Evolutionary conservation across 2,888 invertebrate genomes (phyloP).

Genomic region (Holacanthella duospinosa): DNA sequence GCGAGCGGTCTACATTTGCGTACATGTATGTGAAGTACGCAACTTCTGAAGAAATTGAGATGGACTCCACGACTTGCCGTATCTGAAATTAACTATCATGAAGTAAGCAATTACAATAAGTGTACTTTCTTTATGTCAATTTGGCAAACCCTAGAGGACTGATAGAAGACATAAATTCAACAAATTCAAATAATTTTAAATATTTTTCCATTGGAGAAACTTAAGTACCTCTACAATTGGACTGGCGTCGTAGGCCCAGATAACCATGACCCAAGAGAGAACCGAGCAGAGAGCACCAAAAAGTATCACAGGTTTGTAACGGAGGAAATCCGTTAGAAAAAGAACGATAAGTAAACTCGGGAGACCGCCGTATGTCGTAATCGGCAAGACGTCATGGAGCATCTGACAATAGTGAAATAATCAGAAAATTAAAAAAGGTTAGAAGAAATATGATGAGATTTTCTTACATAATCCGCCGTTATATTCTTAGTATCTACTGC

Average conservation of each 20-base stretch:
- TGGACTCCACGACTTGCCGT: background rate
- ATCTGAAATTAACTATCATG: background rate
- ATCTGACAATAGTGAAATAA: constrained; percentile 16
- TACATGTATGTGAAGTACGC: constrained; percentile 91
- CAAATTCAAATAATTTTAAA: background rate
- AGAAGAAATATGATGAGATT: too few species aligned
- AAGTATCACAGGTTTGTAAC: constrained; percentile 79
- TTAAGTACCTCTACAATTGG: background rate
- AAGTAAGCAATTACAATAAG: background rate
- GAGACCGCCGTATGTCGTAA: constrained; percentile 45
- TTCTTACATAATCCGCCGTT: constrained; percentile 53
- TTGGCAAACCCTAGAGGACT: too few species aligned
- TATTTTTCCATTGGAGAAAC: background rate
- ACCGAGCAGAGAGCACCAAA: constrained; percentile 66
- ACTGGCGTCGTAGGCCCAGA: constrained; percentile 55
- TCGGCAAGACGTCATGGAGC: constrained; percentile 43
- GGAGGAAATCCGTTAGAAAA: constrained; percentile 66
- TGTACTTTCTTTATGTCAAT: background rate
- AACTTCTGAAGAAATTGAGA: constrained; percentile 63
- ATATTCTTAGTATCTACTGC: constrained; percentile 67
- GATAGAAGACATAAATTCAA: too few species aligned
- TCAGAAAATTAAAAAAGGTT: too few species aligned
- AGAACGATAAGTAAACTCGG: constrained; percentile 58
- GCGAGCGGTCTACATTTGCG: constrained; percentile 66
- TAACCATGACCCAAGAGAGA: constrained; percentile 59